Base-by-base conservation (phyloP, 2,113 vertebrate genomes). In the Camelus dromedarius region DNA sequence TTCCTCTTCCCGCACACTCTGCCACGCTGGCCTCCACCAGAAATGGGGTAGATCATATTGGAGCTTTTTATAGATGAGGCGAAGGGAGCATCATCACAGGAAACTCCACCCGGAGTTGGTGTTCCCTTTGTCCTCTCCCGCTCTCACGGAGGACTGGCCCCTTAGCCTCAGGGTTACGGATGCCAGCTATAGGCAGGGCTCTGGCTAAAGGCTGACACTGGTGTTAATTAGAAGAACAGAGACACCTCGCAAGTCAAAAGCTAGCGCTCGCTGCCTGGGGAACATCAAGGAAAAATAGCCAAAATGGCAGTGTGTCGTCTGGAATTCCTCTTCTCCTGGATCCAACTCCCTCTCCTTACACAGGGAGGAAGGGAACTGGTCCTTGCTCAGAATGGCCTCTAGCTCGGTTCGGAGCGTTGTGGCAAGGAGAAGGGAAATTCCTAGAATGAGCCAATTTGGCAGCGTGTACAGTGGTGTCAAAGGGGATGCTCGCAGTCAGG, bases 361-460 rank as follows among this genome's bases (percentile, higher is more conserved):
- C 4, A 8, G 35, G 13, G 30, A 38, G 24, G 52, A 35, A 52
- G 28, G 56, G n/a, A 60, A 7, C 60, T 46, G 46, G 60, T 92
- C 72, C 80, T 82, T 22, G 26, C 81, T 94, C 96, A 94, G 62
- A 96, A 94, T 85, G 91, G 89, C 93, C 82, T 81, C 48, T 30
- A 79, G 62, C 72, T 97, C 56, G 28, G 73, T 64, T 64, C 75
- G 62, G 91, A 69, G 18, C 69, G 42, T n/a, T 72, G 76, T 82
- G 72, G 93, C 81, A 19, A 22, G 3, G 38, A 76, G 62, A 85
- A 94, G 38, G 85, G 91, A 96, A 96, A 96, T 86, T 86, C 96
- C 91, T 96, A 30, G 77, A 97, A 85, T 70, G 42, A 96, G 91
- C 75, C 91, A 67, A 28, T 82, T 67, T 94, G 96, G 96, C 85